These are phyloP conservation scores for Alviniconcha strummeri DNA, from an alignment of 2,888 invertebrate species.

Conservation along the genomic window DNA sequence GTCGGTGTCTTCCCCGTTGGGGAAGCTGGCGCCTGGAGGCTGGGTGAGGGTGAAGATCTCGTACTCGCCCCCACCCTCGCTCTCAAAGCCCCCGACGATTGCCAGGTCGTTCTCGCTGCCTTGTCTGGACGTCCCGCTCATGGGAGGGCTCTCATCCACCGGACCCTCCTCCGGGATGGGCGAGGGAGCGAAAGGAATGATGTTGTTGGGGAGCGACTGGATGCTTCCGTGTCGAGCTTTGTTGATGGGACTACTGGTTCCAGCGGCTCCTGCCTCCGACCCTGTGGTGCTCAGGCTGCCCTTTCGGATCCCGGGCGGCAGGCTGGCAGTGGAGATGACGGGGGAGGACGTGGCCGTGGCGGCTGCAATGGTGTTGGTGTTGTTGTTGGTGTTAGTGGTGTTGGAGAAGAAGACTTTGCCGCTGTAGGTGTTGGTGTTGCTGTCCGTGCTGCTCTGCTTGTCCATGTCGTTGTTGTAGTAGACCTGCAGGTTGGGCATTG, in stretches of 20 bases:
- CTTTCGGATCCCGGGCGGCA: neutral
- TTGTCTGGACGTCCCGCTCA: neutral
- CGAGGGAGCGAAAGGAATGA: conserved; percentile 25
- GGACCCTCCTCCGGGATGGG: conserved; percentile 35
- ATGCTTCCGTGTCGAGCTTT: neutral
- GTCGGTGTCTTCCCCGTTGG: neutral
- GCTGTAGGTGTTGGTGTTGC: neutral
- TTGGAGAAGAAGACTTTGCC: neutral
- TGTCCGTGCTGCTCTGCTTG: conserved; percentile 21
- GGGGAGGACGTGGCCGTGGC: neutral
- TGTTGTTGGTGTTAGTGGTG: neutral
- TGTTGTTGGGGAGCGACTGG: conserved; percentile 20
- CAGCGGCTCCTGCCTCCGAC: neutral
- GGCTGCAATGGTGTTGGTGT: neutral
- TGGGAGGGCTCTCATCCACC: neutral
- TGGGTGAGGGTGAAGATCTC: conserved; percentile 37
- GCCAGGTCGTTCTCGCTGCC: conserved; percentile 17
- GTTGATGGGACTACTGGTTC: neutral
- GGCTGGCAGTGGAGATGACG: neutral
- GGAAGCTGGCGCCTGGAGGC: neutral
- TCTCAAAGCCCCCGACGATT: conserved; percentile 39
- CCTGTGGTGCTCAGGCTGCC: neutral
- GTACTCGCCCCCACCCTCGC: conserved; percentile 42
- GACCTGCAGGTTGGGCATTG: conserved; percentile 23
- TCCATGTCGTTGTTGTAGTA: neutral